Percentiles rank a stretch among this genome's conserved stretches.
Conservation (phyloP, 1,140 invertebrate genomes). For the Hypothenemus hampei region DNA sequence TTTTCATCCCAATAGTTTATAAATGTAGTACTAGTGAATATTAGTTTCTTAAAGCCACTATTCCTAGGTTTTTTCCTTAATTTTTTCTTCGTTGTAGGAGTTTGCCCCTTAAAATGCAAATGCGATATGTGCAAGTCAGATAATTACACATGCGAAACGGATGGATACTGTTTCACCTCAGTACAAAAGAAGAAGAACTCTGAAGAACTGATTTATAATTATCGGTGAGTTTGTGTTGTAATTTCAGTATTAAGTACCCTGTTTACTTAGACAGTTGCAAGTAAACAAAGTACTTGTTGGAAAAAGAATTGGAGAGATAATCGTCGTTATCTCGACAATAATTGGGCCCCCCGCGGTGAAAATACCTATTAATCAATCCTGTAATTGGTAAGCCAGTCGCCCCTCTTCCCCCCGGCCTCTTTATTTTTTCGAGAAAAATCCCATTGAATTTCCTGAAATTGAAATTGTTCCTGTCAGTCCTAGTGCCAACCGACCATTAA, state of each 20-base stretch:
- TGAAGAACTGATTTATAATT: slow-evolving; percentile 20
- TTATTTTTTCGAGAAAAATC: too few relatives aligned
- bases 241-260: background rate
- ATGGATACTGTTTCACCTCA: slow-evolving; percentile 83
- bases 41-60: background rate
- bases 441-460: too few relatives aligned
- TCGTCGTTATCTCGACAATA: too few relatives aligned
- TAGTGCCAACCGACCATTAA: too few relatives aligned
- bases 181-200: slow-evolving; percentile 47
- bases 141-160: slow-evolving; percentile 82
- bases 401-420: too few relatives aligned
- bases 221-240: slow-evolving; percentile 14
- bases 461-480: too few relatives aligned
- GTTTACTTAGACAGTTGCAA: background rate
- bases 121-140: slow-evolving; percentile 70
- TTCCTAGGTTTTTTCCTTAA: background rate
- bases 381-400: too few relatives aligned
- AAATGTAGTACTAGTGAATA: too few relatives aligned
- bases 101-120: slow-evolving; percentile 63
- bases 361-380: too few relatives aligned
- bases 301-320: too few relatives aligned
- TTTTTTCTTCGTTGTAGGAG: slow-evolving; percentile 25
- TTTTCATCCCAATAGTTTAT: too few relatives aligned
- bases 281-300: slow-evolving; percentile 10
- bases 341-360: too few relatives aligned